Conservation (phyloP, 2,113 vertebrate genomes). For the Lycocorax pyrrhopterus region DNA sequence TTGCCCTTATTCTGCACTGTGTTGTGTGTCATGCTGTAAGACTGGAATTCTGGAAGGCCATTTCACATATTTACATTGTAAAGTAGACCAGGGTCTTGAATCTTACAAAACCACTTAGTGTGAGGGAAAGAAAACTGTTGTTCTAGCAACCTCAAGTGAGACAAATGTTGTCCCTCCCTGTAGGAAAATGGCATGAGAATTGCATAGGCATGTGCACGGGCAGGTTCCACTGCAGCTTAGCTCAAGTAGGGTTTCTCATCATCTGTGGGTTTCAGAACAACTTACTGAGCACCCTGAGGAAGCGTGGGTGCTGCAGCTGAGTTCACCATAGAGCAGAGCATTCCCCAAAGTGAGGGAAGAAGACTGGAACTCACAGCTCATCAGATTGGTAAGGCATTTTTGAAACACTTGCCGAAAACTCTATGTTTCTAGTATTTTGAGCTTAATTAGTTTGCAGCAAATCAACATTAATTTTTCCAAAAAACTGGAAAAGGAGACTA, state of each 20-base stretch:
- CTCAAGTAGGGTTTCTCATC: background rate
- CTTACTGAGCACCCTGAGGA: background rate
- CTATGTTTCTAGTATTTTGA: background rate
- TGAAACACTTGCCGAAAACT: background rate
- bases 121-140: background rate
- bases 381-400: background rate
- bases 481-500: background rate
- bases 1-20: background rate
- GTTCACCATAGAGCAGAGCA: background rate
- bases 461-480: background rate
- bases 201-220: background rate
- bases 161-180: background rate
- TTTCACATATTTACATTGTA: background rate
- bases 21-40: background rate
- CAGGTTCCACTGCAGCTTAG: background rate
- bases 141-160: background rate
- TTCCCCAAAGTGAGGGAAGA: background rate
- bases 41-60: background rate
- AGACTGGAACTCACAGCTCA: background rate
- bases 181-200: background rate
- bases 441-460: background rate
- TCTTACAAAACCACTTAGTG: background rate
- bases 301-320: fast-evolving
- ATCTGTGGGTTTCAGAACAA: background rate
- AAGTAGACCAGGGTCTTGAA: background rate